Evolutionary conservation across 2,797 vertebrate species (phyloP).

Genomic region (Tarsius wallacei): DNA sequence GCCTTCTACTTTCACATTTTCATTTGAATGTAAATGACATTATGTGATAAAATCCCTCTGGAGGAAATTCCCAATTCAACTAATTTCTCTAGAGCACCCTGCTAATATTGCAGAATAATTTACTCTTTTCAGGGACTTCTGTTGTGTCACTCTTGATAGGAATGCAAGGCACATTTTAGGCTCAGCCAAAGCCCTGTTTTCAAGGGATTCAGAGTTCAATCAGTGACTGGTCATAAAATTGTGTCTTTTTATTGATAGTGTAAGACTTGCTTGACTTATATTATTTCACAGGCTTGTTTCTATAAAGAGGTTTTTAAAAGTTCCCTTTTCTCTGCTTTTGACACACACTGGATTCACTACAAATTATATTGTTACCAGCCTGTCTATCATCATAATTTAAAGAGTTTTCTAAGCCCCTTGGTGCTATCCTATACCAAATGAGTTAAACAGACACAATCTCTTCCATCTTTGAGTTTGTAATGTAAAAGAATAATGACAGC

Average conservation of each 20-base stretch:
- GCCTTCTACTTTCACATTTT: constrained; percentile 30
- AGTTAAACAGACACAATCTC: constrained; percentile 48
- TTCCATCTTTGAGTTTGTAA: constrained; percentile 67
- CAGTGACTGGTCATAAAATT: constrained; percentile 43
- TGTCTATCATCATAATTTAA: constrained; percentile 66
- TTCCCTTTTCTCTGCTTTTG: constrained; percentile 49
- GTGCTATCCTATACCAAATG: constrained; percentile 31
- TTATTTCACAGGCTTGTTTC: constrained; percentile 52
- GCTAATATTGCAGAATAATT: constrained; percentile 57
- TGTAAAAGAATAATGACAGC: constrained; percentile 46
- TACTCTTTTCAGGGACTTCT: constrained; percentile 62
- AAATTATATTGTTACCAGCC: constrained; percentile 62
- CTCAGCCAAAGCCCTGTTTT: constrained; percentile 57
- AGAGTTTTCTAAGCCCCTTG: constrained; percentile 56
- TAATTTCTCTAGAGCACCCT: constrained; percentile 70
- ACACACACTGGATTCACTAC: constrained; percentile 1
- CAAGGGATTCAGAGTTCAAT: constrained; percentile 29
- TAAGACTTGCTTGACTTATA: constrained; percentile 26
- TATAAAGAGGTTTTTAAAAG: constrained; percentile 37
- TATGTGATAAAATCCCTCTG: constrained; percentile 62
- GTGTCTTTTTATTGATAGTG: constrained; percentile 50
- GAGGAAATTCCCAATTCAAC: constrained; percentile 64
- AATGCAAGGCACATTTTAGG: not conserved
- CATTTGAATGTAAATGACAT: constrained; percentile 70
- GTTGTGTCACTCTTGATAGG: constrained; percentile 17